A percentile compares a stretch with the other conserved stretches of the same genome.
phyloP scores from a whole-genome alignment of 2,888 invertebrate genomes.

The Uloborus plumipes region DNA sequence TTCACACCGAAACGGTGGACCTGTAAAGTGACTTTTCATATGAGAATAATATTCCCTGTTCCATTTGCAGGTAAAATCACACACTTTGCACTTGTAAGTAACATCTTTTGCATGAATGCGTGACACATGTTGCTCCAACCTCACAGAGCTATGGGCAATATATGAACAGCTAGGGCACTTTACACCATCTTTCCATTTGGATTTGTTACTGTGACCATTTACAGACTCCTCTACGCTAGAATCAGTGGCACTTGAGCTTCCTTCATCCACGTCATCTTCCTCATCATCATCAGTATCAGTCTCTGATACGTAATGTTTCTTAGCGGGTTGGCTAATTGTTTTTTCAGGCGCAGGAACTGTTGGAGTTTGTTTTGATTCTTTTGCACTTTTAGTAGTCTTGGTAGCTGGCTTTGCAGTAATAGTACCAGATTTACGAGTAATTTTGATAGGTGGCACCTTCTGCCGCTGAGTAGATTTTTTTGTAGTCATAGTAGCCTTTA shows the following conservation, averaged over 20 bases:
- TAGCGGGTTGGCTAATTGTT: conserved; percentile 10
- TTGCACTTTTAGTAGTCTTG: conserved; percentile 33
- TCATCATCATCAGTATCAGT: conserved; percentile 66
- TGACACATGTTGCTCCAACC: conserved; percentile 76
- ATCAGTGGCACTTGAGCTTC: conserved; percentile 62
- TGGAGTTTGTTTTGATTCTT: conserved; percentile 23
- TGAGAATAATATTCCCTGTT: conserved; percentile 77
- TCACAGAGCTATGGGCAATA: conserved; percentile 73
- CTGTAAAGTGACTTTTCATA: conserved; percentile 76
- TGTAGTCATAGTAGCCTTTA: conserved; percentile 30
- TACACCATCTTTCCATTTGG: conserved; percentile 67
- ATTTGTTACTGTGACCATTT: conserved; percentile 56
- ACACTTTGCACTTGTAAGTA: conserved; percentile 77
- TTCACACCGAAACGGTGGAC: conserved; percentile 79
- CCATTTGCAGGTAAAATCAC: conserved; percentile 78
- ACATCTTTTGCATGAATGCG: conserved; percentile 75
- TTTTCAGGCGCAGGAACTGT: conserved; percentile 17
- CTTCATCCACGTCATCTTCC: conserved; percentile 59
- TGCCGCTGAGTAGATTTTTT: conserved; percentile 29
- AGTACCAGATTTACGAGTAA: conserved; percentile 32
- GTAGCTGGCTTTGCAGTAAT: conserved; percentile 38
- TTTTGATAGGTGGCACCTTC: conserved; percentile 53
- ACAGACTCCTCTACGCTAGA: conserved; percentile 61
- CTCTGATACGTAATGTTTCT: conserved; percentile 53
- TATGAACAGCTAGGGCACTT: conserved; percentile 75